Evolutionary conservation across 2,888 invertebrate species (phyloP).

Genomic region (Chironomus riparius): DNA sequence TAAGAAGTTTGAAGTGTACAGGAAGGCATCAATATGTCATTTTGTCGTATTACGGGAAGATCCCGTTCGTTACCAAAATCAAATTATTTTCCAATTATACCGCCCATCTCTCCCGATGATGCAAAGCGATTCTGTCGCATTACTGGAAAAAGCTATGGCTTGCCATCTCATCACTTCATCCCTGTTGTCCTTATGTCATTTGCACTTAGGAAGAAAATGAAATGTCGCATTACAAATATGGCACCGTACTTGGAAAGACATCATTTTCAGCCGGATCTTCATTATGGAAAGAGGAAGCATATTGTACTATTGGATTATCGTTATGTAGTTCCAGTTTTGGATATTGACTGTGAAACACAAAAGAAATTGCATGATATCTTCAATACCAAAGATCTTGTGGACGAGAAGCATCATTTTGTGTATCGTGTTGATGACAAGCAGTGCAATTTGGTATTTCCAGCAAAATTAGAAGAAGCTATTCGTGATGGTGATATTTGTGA

Average conservation of each 20-base stretch:
- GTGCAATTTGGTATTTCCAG: conserved; percentile 65
- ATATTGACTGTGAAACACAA: conserved; percentile 58
- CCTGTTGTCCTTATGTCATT: conserved; percentile 56
- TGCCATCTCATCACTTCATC: conserved; percentile 69
- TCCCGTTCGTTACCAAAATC: conserved; percentile 71
- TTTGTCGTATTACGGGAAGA: conserved; percentile 72
- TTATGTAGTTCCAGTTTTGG: conserved; percentile 64
- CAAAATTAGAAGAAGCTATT: conserved; percentile 64
- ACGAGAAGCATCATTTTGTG: conserved; percentile 54
- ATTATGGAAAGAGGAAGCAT: conserved; percentile 60
- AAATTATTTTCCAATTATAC: conserved; percentile 70
- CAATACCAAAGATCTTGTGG: conserved; percentile 49
- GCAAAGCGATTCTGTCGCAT: conserved; percentile 70
- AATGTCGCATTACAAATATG: conserved; percentile 57
- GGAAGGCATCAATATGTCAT: conserved; percentile 47
- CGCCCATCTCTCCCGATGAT: conserved; percentile 74
- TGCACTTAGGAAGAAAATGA: conserved; percentile 40
- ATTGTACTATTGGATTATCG: conserved; percentile 58
- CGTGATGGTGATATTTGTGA: conserved; percentile 68
- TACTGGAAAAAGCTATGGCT: conserved; percentile 66
- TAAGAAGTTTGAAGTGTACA: neutral
- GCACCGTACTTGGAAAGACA: conserved; percentile 53
- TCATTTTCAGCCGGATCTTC: conserved; percentile 50
- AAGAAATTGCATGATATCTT: conserved; percentile 53
- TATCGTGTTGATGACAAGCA: conserved; percentile 66